These are phyloP conservation scores for Siphamia tubifer DNA, from an alignment of 2,113 vertebrate genomes.

Conservation along the genomic window DNA sequence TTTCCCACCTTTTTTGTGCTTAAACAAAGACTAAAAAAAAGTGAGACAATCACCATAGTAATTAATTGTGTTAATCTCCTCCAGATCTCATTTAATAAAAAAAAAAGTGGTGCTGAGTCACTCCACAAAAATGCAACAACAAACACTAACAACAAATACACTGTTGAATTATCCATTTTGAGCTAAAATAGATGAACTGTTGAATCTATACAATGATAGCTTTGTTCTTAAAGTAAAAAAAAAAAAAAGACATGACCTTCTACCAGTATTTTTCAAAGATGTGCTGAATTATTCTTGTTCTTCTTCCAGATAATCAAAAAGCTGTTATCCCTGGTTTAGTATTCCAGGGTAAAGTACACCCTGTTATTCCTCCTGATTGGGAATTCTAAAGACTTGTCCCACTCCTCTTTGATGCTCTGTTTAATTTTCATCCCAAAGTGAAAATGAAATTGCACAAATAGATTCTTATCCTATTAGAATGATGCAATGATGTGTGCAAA, in stretches of 20 bases:
- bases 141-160: neutral
- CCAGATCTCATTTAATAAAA: slow-evolving; percentile 3
- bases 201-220: neutral
- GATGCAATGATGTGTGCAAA: slow-evolving; percentile 8
- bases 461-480: slow-evolving; percentile 2
- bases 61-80: slow-evolving; percentile 23
- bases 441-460: slow-evolving; percentile 10
- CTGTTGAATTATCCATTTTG: neutral
- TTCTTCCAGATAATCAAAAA: neutral
- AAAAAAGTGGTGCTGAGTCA: neutral
- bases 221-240: too few species aligned
- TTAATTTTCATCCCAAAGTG: slow-evolving; percentile 5
- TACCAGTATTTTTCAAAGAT: neutral
- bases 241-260: neutral
- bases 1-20: neutral
- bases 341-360: neutral
- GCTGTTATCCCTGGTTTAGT: neutral
- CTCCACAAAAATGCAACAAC: neutral
- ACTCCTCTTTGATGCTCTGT: neutral
- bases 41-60: slow-evolving; percentile 15
- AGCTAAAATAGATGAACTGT: neutral
- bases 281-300: neutral
- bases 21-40: slow-evolving; percentile 26
- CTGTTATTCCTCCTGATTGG: neutral
- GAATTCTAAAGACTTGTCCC: neutral